Evolutionary conservation across 2,113 vertebrate species (phyloP).

Genomic region (Puntigrus tetrazona): DNA sequence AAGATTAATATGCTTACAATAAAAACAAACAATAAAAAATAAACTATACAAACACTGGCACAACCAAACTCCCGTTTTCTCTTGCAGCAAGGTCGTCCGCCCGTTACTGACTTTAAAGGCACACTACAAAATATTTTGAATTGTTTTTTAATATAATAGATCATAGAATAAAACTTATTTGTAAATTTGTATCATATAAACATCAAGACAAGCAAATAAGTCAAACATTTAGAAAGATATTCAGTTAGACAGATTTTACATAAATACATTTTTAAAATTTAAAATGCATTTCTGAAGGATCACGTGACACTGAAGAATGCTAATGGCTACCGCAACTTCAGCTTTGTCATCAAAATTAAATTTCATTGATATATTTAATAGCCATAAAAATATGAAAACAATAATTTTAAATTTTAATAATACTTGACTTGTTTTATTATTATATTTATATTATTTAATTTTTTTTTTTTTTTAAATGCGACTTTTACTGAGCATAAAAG

Average conservation of each 20-base stretch:
- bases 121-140: not conserved
- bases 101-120: not conserved
- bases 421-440: not conserved
- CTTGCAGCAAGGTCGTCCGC: not conserved
- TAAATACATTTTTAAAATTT: no score
- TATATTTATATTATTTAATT: no score
- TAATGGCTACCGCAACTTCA: no score
- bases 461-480: no score
- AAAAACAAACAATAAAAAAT: conserved; percentile 36
- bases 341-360: not conserved
- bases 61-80: conserved; percentile 22
- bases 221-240: not conserved
- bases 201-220: not conserved
- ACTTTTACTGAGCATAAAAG: not conserved
- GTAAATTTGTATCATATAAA: not conserved
- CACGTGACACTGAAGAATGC: not conserved
- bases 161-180: not conserved
- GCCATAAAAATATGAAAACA: not conserved
- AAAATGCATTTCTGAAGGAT: not conserved
- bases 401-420: not conserved
- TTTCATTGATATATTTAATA: not conserved
- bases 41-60: not conserved
- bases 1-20: conserved; percentile 25
- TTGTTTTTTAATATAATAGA: not conserved
- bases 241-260: not conserved